A percentile compares a stretch with the other conserved stretches of the same genome.
These are phyloP conservation scores for Tribolium madens DNA, from an alignment of 1,140 invertebrate species.

Conservation along the genomic window DNA sequence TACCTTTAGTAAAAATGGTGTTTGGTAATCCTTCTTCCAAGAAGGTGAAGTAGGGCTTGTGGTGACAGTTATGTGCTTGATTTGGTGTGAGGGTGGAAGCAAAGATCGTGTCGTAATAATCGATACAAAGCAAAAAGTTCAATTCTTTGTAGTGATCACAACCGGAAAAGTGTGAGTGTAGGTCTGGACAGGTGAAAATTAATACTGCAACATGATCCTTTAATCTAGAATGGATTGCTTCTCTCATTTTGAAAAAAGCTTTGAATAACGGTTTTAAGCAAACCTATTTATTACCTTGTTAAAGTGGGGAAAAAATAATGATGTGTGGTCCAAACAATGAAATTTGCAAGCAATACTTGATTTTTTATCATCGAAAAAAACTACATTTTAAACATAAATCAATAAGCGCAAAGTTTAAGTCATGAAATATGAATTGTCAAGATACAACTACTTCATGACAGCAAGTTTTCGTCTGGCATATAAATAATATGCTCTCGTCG, in stretches of 20 bases:
- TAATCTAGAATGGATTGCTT: constrained; percentile 21
- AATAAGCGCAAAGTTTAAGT: constrained; percentile 30
- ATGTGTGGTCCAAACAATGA: constrained; percentile 41
- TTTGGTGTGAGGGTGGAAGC: background rate
- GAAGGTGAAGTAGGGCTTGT: background rate
- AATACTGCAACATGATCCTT: constrained; percentile 34
- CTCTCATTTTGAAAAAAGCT: constrained; percentile 22
- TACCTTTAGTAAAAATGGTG: background rate
- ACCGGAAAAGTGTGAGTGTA: constrained; percentile 17
- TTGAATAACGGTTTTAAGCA: constrained; percentile 10
- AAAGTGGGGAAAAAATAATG: constrained; percentile 29
- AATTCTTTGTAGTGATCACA: constrained; percentile 21
- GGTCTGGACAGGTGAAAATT: constrained; percentile 26
- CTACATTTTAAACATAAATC: constrained; percentile 22
- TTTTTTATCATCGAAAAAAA: background rate
- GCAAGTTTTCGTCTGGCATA: constrained; percentile 33
- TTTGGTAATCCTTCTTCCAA: background rate
- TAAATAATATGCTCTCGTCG: constrained; percentile 26
- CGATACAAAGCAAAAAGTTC: constrained; percentile 33
- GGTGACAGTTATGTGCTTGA: constrained; percentile 1
- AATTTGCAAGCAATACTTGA: constrained; percentile 35
- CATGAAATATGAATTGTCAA: constrained; percentile 43
- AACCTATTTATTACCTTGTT: constrained; percentile 33
- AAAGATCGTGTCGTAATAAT: constrained; percentile 17
- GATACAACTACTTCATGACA: constrained; percentile 34